Conservation (phyloP, 2,888 invertebrate species). For the Yponomeuta cagnagella region DNA sequence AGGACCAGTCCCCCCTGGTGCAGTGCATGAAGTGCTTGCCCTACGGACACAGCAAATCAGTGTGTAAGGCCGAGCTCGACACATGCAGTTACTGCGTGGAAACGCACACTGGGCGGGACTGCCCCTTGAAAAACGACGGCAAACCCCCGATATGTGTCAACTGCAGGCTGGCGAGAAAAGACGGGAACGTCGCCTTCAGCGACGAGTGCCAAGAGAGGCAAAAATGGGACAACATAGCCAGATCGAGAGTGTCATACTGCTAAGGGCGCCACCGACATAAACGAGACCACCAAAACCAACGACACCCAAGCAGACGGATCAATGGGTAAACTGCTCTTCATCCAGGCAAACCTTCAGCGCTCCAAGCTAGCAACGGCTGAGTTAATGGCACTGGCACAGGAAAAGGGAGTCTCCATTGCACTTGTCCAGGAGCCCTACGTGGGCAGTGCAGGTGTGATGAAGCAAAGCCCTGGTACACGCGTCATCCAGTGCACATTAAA, state of each 20-base stretch:
- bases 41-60: conserved; percentile 20
- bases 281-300: not conserved
- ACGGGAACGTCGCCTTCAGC: conserved; percentile 18
- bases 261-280: conserved; percentile 16
- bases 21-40: conserved; percentile 25
- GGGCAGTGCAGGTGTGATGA: conserved; percentile 22
- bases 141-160: conserved; percentile 17
- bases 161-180: conserved; percentile 17
- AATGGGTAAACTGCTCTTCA: conserved; percentile 26
- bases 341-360: conserved; percentile 15
- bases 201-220: conserved; percentile 11
- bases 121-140: not conserved
- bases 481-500: conserved; percentile 26
- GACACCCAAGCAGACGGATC: conserved; percentile 10
- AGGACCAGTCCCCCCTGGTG: conserved; percentile 23
- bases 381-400: conserved; percentile 21
- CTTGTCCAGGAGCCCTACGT: conserved; percentile 32
- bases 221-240: conserved; percentile 21
- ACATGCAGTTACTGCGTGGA: conserved; percentile 21
- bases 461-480: conserved; percentile 20
- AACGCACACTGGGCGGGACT: conserved; percentile 13
- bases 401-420: conserved; percentile 17
- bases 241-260: conserved; percentile 20
- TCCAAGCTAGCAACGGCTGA: conserved; percentile 24
- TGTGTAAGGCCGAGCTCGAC: conserved; percentile 18